Evolutionary conservation across 2,797 vertebrate species (phyloP), one percentile per base, ranked within the genome.

Genomic region (Argyrosomus regius): DNA sequence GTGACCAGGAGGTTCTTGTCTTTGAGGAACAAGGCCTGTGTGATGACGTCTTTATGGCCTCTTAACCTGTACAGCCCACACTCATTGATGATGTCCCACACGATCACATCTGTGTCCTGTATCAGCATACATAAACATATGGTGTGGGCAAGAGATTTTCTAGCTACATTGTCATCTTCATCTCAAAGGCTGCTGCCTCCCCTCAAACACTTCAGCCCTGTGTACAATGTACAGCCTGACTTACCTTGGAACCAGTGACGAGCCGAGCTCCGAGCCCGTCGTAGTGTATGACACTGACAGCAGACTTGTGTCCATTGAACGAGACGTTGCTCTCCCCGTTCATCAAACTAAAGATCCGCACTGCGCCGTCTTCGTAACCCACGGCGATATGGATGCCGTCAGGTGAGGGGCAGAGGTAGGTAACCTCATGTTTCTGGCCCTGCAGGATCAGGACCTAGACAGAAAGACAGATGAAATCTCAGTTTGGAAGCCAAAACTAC

Each of bases 51-150:
- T 89, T 99, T 99, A 83, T 99, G 98, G 10, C 98, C 98, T 82
- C 76, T 97, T 73, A 99, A 95, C 24, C 98, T 92, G 92, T 98
- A 99, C 49, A 99, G 92, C 28, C 98, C 98, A 0, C 96, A 97
- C 93, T 99, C 98, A 18, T 98, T 99, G 89, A 99, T 97, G 82
- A 99, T 94, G 93, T 99, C 98, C 98, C 98, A 99, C 75, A 99
- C 92, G 0, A 99, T 98, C 82, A 99, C 94, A 83, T 99, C 97
- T 3, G 98, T 99, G 91, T 99, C 98, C 98, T 99, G 91, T n/a
- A 84, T 39, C 35, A 9, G 9, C 35, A 39, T 39, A 39, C 35
- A 39, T 9, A 39, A 39, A 39, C 2, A 39, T 9, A 39, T 39
- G 35, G 35, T 9, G 35, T 39, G 31, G 31, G 31, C 31, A 31